Evolutionary conservation across 2,113 vertebrate genomes (phyloP).

Genomic region (Cheirogaleus medius): DNA sequence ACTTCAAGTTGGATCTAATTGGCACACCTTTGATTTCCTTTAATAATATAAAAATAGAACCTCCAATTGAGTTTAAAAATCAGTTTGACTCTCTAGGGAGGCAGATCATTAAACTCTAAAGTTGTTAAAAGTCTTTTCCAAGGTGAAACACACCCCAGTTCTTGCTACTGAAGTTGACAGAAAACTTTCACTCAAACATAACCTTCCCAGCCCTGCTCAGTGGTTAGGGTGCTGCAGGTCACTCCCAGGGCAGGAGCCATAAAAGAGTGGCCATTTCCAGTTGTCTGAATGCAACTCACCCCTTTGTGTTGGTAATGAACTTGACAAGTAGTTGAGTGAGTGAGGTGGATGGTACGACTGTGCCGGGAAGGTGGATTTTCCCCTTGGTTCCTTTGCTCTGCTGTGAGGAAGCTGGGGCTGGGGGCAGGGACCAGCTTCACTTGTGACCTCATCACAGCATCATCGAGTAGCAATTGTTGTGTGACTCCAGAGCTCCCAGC

Average conservation of each 20-base stretch:
- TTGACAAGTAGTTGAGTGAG: not conserved
- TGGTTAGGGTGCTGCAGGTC: not conserved
- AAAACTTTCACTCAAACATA: not conserved
- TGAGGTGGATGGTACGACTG: constrained; percentile 9
- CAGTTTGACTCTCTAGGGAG: not conserved
- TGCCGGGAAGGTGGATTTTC: constrained; percentile 57
- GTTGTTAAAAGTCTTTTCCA: not conserved
- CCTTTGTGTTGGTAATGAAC: constrained; percentile 25
- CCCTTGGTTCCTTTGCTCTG: constrained; percentile 32
- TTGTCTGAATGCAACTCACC: constrained; percentile 55
- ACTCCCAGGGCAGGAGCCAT: not conserved
- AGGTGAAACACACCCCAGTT: not conserved
- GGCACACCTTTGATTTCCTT: not conserved
- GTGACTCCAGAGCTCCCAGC: not conserved
- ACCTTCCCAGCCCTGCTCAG: not conserved
- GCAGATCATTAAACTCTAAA: not conserved
- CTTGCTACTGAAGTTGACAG: not conserved
- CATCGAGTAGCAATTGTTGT: constrained; percentile 43
- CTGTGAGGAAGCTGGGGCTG: not conserved
- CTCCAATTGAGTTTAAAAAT: not conserved
- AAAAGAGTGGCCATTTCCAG: not conserved
- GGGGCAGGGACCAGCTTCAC: not conserved
- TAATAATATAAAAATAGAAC: not conserved
- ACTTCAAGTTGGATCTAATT: not conserved
- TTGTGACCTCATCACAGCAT: constrained; percentile 71